Evolutionary conservation across 2,888 invertebrate species (phyloP), one percentile per base, ranked within the genome.

Genomic region (Heliothis peltigera): DNA sequence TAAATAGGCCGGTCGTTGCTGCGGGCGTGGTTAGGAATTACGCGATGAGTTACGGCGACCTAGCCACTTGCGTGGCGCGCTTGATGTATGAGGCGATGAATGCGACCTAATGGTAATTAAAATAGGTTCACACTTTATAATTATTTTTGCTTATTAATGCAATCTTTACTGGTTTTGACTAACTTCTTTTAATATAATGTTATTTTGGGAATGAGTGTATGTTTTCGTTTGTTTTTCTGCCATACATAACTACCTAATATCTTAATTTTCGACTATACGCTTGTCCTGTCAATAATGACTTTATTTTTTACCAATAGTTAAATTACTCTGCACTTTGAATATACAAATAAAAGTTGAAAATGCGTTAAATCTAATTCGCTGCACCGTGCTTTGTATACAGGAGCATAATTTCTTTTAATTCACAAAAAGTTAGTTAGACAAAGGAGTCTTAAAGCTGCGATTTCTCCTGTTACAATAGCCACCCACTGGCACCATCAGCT

Each of bases 401-500:
- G 12, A 74, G 69, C 60, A 4, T 44, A 18, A 47, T 10, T 47
- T 60, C 56, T 67, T 69, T 64, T 60, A 74, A 74, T 54, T 44
- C 19, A 43, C 67, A 59, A 63, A 53, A 56, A 54, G 25, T 44
- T 47, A 5, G 42, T 4, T 63, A 64, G 48, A 73, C 74, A 73
- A 73, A 28, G 7, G 19, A 21, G 44, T 18, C 15, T 47, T 25
- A 32, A 54, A 58, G 15, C 54, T 63, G 12, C 42, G 68, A 79
- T 77, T 77, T 79, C 69, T 70, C 75, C 21, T 43, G 2, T 35
- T 22, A 66, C 66, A 64, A 72, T 53, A 63, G 54, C 77, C 77
- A 68, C 69, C 74, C 79, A 79, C 68, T 70, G 72, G 51, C 47
- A 42, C 65, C 67, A 82, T 81, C 76, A 81, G 75, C 68, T 71